Conservation (phyloP, 2,888 invertebrate species). For the Amblyjoppa fuscipennis region DNA sequence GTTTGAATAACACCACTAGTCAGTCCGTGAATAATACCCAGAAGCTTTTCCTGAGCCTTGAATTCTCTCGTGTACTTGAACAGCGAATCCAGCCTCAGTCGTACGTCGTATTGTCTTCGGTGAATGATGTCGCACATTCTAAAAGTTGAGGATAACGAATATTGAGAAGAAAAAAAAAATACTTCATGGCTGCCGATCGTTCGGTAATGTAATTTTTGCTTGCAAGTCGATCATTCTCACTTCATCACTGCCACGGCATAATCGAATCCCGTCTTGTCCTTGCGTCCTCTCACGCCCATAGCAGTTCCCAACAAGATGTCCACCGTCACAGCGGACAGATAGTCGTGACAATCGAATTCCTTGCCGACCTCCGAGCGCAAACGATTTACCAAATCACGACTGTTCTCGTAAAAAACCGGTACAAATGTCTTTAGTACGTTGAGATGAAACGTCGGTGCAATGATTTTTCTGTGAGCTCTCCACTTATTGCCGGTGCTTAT, state of each 20-base stretch:
- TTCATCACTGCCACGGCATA: slow-evolving; percentile 88
- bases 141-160: slow-evolving; percentile 26
- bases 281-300: slow-evolving; percentile 86
- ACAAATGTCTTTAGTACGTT: slow-evolving; percentile 86
- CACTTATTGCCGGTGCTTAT: slow-evolving; percentile 86
- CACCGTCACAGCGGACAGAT: slow-evolving; percentile 86
- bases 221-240: slow-evolving; percentile 78
- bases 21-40: slow-evolving; percentile 86
- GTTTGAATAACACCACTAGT: slow-evolving; percentile 84
- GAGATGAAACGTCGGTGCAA: slow-evolving; percentile 86
- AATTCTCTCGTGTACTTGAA: slow-evolving; percentile 86
- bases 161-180: neutral
- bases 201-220: neutral
- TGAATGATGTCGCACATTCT: slow-evolving; percentile 87
- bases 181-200: neutral
- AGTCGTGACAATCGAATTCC: slow-evolving; percentile 86
- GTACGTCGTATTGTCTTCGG: slow-evolving; percentile 85
- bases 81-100: slow-evolving; percentile 84
- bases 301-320: slow-evolving; percentile 87
- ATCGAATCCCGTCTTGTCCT: slow-evolving; percentile 86
- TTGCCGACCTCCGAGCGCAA: slow-evolving; percentile 84
- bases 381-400: slow-evolving; percentile 83
- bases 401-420: slow-evolving; percentile 86
- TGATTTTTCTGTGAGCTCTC: slow-evolving; percentile 86
- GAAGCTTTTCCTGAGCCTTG: slow-evolving; percentile 84